Evolutionary conservation across 2,888 invertebrate species (phyloP), one percentile per base, ranked within the genome.

Genomic region (Tipula vernalis): DNA sequence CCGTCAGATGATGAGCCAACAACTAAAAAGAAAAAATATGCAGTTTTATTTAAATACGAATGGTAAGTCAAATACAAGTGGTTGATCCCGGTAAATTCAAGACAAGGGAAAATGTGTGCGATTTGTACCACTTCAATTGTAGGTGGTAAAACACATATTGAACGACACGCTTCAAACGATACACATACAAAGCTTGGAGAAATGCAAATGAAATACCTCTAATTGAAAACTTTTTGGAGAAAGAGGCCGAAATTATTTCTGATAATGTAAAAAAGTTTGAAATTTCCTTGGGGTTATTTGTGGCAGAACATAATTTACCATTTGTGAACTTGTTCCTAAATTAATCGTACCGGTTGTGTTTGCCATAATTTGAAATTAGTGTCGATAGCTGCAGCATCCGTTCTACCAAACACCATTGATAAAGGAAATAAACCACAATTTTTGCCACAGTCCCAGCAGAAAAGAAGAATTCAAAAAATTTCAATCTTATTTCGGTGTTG

Each of bases 391-490:
- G 83, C n/a, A n/a, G n/a, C n/a, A n/a, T n/a, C n/a, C n/a, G n/a
- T n/a, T n/a, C n/a, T n/a, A n/a, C n/a, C n/a, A 83, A 10, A 36
- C n/a, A 83, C 28, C 2, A 10, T 83, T 36, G 83, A 83, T 36
- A 83, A 83, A 12, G 36, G 28, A 83, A 5, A 83, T 83, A 36
- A 83, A 83, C 10, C 83, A 83, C 83, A 28, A 83, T n/a, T 87
- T 87, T 84, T 87, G 87, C n/a, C 83, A 87, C 47, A 88, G 88
- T 71, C 28, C 87, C 41, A 86, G 18, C 1, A 36, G 87, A 28
- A 86, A 84, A 87, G 51, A n/a, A 1, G 86, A 88, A 4, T 87
- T 88, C n/a, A n/a, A n/a, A n/a, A n/a, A n/a, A n/a, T n/a, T n/a
- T n/a, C n/a, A n/a, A n/a, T n/a, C n/a, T n/a, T 51, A 83, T 83